Conservation (phyloP, 2,113 vertebrate species). For the Xenotilapia leptura region DNA sequence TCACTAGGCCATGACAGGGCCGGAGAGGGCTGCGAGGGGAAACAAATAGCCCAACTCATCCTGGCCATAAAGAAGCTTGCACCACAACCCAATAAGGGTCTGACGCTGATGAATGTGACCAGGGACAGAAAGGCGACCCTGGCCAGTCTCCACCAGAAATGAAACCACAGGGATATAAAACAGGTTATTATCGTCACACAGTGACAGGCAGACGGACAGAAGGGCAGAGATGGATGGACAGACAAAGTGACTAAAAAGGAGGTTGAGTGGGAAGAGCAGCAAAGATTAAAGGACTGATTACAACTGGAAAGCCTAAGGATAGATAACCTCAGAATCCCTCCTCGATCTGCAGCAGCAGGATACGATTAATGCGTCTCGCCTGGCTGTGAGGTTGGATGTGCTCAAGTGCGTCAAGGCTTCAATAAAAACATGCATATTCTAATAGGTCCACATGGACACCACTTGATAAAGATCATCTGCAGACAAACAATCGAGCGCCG, state of each 20-base stretch:
- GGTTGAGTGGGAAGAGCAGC: conserved; percentile 46
- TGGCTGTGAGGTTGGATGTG: not conserved
- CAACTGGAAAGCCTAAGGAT: not conserved
- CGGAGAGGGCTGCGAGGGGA: conserved; percentile 62
- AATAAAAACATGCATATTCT: conserved; percentile 21
- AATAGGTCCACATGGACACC: not conserved
- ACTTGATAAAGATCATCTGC: conserved; percentile 26
- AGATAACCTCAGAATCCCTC: conserved; percentile 14
- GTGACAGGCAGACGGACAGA: conserved; percentile 67
- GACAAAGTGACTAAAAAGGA: conserved; percentile 61
- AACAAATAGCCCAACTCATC: conserved; percentile 77
- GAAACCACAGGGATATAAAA: conserved; percentile 77
- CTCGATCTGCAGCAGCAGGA: not conserved
- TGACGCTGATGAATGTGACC: conserved; percentile 80
- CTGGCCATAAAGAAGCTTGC: conserved; percentile 72
- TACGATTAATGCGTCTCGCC: not conserved
- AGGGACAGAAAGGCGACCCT: conserved; percentile 70
- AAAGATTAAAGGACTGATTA: conserved; percentile 51
- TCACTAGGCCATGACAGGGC: conserved; percentile 70
- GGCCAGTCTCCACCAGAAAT: conserved; percentile 71
- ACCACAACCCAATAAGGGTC: conserved; percentile 74
- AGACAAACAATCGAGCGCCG: not conserved
- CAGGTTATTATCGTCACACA: conserved; percentile 71
- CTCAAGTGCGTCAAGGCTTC: conserved; percentile 1
- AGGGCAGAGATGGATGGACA: conserved; percentile 63